Evolutionary conservation across 2,888 invertebrate species (phyloP), one percentile per base, ranked within the genome.

Genomic region (Agonopterix arenella): DNA sequence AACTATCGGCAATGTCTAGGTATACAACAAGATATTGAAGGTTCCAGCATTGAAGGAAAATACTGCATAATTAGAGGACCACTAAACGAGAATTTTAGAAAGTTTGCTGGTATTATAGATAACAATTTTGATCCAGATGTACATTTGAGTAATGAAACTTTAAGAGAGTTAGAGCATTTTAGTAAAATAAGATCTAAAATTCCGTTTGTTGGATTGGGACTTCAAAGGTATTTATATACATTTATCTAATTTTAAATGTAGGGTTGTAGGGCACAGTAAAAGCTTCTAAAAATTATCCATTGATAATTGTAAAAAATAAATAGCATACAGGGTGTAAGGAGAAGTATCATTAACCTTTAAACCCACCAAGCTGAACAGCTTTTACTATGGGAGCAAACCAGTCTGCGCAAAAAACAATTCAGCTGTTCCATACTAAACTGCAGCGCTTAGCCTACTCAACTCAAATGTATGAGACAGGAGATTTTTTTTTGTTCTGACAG

Each of bases 11-110:
- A 74, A 56, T 78, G 78, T 48, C 59, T 76, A 4, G 58, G 48
- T 0, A 71, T 77, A 44, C 54, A 59, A 4, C 47, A 64, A 45
- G 44, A 58, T 7, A n/a, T 62, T n/a, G 58, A 66, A 18, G 57
- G 58, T 18, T 70, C 68, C 10, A 53, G 59, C 0, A 65, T 82
- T 8, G 64, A 74, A 57, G 83, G 83, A 9, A 83, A 83, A 59
- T 78, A 70, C 56, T 89, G 89, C 50, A 67, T 73, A 49, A 68
- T 83, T 38, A 43, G 11, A 40, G 40, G 40, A 4, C 40, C 40
- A n/a, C 10, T 40, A 4, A 40, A 40, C 11, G 40, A 2, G 0
- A 40, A 40, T 5, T 40, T 40, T 11, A 40, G 11, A 5, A 11
- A 10, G 4, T 9, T 40, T 40, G 40, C 40, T 40, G 40, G 11